Base-by-base conservation (phyloP, 2,888 invertebrate species). In the Mystacides longicornis region DNA sequence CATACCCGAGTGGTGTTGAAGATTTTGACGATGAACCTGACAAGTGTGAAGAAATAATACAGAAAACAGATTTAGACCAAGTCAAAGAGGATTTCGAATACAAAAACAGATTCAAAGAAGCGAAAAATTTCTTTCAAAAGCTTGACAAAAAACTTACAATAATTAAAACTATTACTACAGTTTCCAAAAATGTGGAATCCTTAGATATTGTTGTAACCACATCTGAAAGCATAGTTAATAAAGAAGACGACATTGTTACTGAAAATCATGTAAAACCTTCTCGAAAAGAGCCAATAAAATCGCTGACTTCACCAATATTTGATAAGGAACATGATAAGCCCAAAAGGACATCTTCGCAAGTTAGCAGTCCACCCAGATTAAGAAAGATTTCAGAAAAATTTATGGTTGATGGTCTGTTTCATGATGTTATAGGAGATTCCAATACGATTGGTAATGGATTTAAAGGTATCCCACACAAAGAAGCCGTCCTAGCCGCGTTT, bases 341-440 rank as follows among this genome's bases (percentile, higher is more conserved):
- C n/a, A 60, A 52, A 43, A 55, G 53, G 23, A 33, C 37, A 19
- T 49, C 47, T 23, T 43, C 18, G 3, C 31, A 43, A 18, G 31
- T 43, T n/a, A 49, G 49, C 14, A 52, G 51, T 19, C 37, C 3
- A 16, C 37, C 37, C 3, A 74, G 71, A 65, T 66, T 75, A 7
- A 69, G 73, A 1, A 78, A 75, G 62, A 75, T 78, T 63, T 76
- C 77, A 1, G 78, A 78, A 61, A 76, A 78, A 61, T 79, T 78
- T 60, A 71, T 75, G 42, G 74, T 79, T 0, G 76, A 78, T 14
- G 77, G 78, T 62, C 68, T 79, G 49, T 79, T 75, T 58, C 69
- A 66, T 54, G 78, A 79, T 59, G 62, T 65, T 4, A 74, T 75
- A 0, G 76, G 72, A 64, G 75, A 76, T 63, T 75, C 76, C 1